Base-by-base conservation (phyloP, 2,113 vertebrate genomes). In the Vulpes vulpes region DNA sequence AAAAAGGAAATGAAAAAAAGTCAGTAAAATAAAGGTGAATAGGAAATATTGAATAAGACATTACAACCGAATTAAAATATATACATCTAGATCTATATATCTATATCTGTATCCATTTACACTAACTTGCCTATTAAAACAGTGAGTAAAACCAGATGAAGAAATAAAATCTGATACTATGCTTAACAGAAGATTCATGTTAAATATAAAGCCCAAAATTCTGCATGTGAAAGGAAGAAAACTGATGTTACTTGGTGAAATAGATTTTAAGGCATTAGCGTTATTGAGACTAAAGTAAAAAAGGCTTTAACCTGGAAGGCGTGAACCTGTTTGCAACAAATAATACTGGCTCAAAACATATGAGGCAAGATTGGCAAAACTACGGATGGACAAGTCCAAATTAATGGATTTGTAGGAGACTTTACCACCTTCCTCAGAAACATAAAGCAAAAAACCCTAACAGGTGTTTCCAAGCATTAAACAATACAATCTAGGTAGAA, bases 211-310 rank as follows among this genome's bases (percentile, higher is more conserved):
- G 22, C 51, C 35, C 23, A 11, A 8, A 49, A 82, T 20, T 65
- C 64, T 96, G 35, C 25, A 32, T 53, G 8, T 67, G 30, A 69
- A n/a, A 87, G 17, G 27, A 64, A 38, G 51, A 88, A 60, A 71
- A 15, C 11, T 91, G n/a, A 38, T 88, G 43, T 83, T 83, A 88
- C 55, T 69, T 92, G 69, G 67, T 89, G n/a, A 84, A 92, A 35
- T 64, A 35, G 11, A 76, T 67, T 79, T 89, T 92, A 95, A 92
- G 69, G 17, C 0, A 0, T 85, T 92, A 67, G n/a, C 3, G 35
- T 69, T 71, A 78, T 25, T 92, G 49, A 82, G 22, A 32, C 20
- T 83, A 88, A 88, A 78, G 71, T 69, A 62, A 89, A 59, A 82
- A 88, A 95, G 27, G 25, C 60, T 88, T 91, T 78, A 49, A 55